phyloP scores from a whole-genome alignment of 2,888 invertebrate genomes.

The Melanostoma scalare region DNA sequence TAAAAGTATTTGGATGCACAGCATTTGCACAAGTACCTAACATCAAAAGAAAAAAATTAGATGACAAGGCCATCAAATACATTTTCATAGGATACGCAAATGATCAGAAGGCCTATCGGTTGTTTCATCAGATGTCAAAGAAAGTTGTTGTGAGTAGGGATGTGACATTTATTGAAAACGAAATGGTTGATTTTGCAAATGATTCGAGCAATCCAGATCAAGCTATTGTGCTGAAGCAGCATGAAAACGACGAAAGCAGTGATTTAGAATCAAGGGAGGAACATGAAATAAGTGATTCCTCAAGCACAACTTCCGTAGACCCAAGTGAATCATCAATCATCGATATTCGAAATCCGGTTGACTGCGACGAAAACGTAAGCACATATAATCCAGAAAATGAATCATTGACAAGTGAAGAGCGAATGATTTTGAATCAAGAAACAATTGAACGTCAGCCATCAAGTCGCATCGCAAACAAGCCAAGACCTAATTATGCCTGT shows the following conservation, averaged over 20 bases:
- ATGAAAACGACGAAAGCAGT: too few relatives aligned
- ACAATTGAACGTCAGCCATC: constrained; percentile 24
- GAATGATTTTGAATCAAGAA: constrained; percentile 15
- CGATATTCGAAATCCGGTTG: not conserved
- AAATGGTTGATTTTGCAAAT: too few relatives aligned
- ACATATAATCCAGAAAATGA: constrained; percentile 10
- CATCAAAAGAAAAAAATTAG: not conserved
- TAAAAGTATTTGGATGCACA: constrained; percentile 1
- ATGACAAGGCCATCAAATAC: too few relatives aligned
- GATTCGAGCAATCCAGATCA: too few relatives aligned
- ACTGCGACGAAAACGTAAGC: constrained; percentile 4
- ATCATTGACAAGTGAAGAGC: constrained; percentile 7
- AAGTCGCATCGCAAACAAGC: constrained; percentile 21
- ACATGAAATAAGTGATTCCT: constrained; percentile 25
- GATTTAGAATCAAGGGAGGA: too few relatives aligned
- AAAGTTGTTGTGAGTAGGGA: too few relatives aligned
- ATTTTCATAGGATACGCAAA: too few relatives aligned
- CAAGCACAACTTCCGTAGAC: constrained; percentile 17
- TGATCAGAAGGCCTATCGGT: too few relatives aligned
- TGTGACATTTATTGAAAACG: too few relatives aligned
- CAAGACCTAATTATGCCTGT: constrained; percentile 34
- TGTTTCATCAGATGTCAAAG: too few relatives aligned
- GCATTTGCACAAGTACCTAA: constrained; percentile 1
- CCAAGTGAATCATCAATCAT: too few relatives aligned
- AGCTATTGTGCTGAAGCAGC: too few relatives aligned